Conservation (phyloP, 2,113 vertebrate genomes). For the Datnioides undecimradiatus region DNA sequence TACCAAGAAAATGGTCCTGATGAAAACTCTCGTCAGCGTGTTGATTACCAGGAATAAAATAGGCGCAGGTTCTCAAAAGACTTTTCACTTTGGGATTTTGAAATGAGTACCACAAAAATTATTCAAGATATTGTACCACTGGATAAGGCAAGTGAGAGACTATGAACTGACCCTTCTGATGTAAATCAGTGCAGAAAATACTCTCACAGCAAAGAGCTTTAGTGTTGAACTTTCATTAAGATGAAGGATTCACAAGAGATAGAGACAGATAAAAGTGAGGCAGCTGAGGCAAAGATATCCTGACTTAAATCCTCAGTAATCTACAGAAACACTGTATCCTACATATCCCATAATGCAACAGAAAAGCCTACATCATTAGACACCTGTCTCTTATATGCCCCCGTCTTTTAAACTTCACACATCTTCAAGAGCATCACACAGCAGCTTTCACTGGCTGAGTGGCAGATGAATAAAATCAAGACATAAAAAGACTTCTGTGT, state of each 20-base stretch:
- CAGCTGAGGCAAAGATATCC: neutral
- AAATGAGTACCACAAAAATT: neutral
- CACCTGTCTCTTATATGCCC: no score
- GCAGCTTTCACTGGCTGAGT: neutral
- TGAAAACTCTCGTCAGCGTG: conserved; percentile 10
- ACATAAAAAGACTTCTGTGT: no score
- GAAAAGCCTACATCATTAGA: neutral
- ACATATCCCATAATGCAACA: conserved; percentile 7
- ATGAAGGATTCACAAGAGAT: neutral
- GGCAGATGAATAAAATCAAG: neutral
- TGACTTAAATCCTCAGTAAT: neutral
- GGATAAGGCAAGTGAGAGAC: neutral
- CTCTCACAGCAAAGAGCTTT: neutral
- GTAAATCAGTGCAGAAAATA: neutral
- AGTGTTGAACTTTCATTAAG: neutral
- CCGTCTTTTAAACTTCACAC: no score
- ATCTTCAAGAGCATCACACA: neutral
- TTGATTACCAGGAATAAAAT: conserved; percentile 1
- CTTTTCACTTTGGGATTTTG: neutral
- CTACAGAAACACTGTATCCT: neutral
- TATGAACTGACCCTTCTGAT: neutral
- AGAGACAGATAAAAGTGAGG: neutral
- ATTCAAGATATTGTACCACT: neutral
- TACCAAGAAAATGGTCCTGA: conserved; percentile 5
- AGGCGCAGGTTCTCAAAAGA: neutral